Percentiles rank a stretch among this genome's conserved stretches.
These are phyloP conservation scores for Drosophila maculinotata DNA, from an alignment of 2,888 invertebrate species.

Conservation along the genomic window DNA sequence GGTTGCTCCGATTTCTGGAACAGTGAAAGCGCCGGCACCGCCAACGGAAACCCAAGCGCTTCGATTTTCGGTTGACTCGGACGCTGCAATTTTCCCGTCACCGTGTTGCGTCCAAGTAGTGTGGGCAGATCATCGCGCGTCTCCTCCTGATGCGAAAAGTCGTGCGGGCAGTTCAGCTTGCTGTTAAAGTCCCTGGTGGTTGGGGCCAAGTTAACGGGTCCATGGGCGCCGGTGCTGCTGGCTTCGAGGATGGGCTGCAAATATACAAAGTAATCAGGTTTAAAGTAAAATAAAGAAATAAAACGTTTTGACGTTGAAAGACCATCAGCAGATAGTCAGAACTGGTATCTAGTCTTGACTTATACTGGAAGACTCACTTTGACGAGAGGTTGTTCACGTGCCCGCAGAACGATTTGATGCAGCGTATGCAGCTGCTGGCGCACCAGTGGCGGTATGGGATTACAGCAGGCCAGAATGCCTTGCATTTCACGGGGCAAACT, in stretches of 20 bases:
- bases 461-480: conserved; percentile 96
- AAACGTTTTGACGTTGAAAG: too few relatives aligned
- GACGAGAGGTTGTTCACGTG: conserved; percentile 89
- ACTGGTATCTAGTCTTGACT: too few relatives aligned
- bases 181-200: conserved; percentile 85
- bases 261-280: neutral
- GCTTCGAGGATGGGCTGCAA: conserved; percentile 85
- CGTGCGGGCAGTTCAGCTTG: conserved; percentile 88
- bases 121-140: conserved; percentile 87
- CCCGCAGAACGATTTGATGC: conserved; percentile 89
- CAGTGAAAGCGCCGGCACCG: conserved; percentile 59
- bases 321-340: too few relatives aligned
- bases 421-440: conserved; percentile 86
- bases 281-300: conserved; percentile 9
- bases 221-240: conserved; percentile 45
- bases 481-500: conserved; percentile 95
- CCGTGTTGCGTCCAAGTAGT: conserved; percentile 77
- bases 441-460: conserved; percentile 93
- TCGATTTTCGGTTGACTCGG: conserved; percentile 11
- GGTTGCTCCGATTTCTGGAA: conserved; percentile 75
- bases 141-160: conserved; percentile 86
- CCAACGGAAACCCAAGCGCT: neutral
- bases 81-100: conserved; percentile 43
- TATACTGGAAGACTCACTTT: conserved; percentile 84
- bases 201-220: conserved; percentile 23